phyloP scores from a whole-genome alignment of 2,888 invertebrate genomes.

The Iphiclides podalirius region DNA sequence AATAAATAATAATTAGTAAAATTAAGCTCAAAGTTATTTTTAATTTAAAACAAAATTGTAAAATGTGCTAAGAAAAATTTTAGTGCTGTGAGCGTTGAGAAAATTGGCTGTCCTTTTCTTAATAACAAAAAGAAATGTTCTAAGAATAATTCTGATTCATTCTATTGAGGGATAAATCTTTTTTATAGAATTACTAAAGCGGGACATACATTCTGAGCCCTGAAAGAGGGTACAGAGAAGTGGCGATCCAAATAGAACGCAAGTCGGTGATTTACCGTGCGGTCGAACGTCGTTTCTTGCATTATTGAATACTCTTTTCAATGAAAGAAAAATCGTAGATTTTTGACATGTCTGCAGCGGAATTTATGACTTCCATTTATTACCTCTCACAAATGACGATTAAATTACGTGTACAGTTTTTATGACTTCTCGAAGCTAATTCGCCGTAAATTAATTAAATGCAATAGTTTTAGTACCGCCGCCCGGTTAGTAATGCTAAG shows the following conservation, averaged over 20 bases:
- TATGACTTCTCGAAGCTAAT: too few species aligned
- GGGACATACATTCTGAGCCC: slow-evolving; percentile 21
- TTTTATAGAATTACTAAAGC: slow-evolving; percentile 31
- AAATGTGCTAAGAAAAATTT: too few species aligned
- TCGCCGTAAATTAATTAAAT: too few species aligned
- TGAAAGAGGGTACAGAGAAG: slow-evolving; percentile 35
- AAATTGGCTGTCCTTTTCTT: too few species aligned
- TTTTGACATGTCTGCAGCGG: slow-evolving; percentile 55
- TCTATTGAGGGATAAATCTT: slow-evolving; percentile 25
- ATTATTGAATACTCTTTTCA: slow-evolving; percentile 70
- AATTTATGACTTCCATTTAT: slow-evolving; percentile 70
- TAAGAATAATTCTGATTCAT: too few species aligned
- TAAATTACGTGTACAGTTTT: slow-evolving; percentile 46
- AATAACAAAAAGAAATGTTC: too few species aligned
- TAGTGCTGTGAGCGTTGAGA: too few species aligned
- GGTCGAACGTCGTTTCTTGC: slow-evolving; percentile 45
- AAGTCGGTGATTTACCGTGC: slow-evolving; percentile 63
- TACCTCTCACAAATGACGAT: slow-evolving; percentile 61
- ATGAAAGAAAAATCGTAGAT: slow-evolving; percentile 72
- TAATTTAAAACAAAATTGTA: too few species aligned
- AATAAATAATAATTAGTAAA: too few species aligned
- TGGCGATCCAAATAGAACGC: slow-evolving; percentile 47
- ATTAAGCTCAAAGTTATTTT: too few species aligned
- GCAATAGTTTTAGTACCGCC: too few species aligned
- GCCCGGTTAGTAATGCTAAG: neutral